Evolutionary conservation across 64 coral and sea anemone species (phyloP), one percentile per base, ranked within the genome.

Genomic region (Catalaphyllia jardinei): DNA sequence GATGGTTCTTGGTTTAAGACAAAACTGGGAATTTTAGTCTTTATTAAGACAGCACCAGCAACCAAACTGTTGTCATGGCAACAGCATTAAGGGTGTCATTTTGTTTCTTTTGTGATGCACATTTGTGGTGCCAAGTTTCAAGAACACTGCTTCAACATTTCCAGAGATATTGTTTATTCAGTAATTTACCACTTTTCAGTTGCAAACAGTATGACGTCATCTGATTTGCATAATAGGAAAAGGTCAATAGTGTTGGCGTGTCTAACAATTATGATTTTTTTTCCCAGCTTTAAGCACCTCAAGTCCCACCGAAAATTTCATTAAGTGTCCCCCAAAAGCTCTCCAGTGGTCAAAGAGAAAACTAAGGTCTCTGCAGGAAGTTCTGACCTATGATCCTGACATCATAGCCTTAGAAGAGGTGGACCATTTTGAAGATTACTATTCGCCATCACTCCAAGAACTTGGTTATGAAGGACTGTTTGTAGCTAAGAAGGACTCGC

Each of bases 351-450:
- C 89, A 24, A 86, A 57, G 8, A 86, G 97, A 80, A 93, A 90
- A 60, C 91, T 91, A 27, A 92, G 97, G 38, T 88, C 79, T 7
- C 83, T 99, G 55, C 82, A 95, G 67, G 91, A 91, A 72, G 93
- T 99, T 42, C 77, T 99, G 10, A 78, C 71, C 30, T 90, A 91
- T 77, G 87, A 95, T 62, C 88, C 97, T 35, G 97, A 99, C 63
- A 87, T 99, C 15, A 88, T 99, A 63, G 87, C 77, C 60, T 81
- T 99, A 49, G 76, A 99, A 72, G 97, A 99, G 86, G 88, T 99
- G n/a, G 97, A 99, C 73, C 97, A 99, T 87, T 99, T 93, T 86
- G 60, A 67, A 88, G 97, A 99, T 75, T 99, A 85, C 49, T 99
- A 75, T 55, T 69, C 61, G 28, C 97, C 97, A 33, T 52, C 80